Base-by-base conservation (phyloP, 2,888 invertebrate species). In the Scaptomyza tumidula region DNA sequence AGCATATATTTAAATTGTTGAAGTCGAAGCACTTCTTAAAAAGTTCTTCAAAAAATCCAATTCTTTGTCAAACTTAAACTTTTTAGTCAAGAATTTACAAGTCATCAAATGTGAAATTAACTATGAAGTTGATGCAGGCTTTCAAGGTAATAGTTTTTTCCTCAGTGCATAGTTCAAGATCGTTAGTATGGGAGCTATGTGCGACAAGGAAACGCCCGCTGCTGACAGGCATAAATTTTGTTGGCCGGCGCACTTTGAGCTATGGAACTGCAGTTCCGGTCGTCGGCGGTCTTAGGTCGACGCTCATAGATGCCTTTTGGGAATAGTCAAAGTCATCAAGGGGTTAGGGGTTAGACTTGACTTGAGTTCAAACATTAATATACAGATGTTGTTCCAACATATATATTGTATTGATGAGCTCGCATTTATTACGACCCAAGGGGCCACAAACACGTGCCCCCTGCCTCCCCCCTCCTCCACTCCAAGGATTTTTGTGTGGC, bases 211-310 rank as follows among this genome's bases (percentile, higher is more conserved):
- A 66, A 76, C 71, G 83, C 84, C 79, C 74, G 80, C 75, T 63
- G 83, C 68, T 90, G 89, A 89, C 88, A 89, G 76, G 68, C 82
- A 89, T 87, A 89, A 85, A 87, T 89, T 82, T 46, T 58, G 35
- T 24, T 44, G 70, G 39, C 57, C 48, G 62, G 46, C 55, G 60
- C 60, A 57, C 65, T 71, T 53, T 60, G 66, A 56, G 31, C 70
- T 64, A 54, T 45, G 67, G 31, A 43, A 49, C 57, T 55, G 56
- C 44, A 65, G 75, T 76, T 75, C 75, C 75, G 77, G 76, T 75
- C 52, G 72, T 75, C 46, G 19, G 41, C 50, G 71, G 49, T 70
- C 67, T 31, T 29, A 16, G 71, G 29, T 65, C 59, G 52, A 9
- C 41, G 65, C 41, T 58, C 57, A 35, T 16, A 41, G 65, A 16